A percentile compares a stretch with the other conserved stretches of the same genome.
phyloP scores from a whole-genome alignment of 2,113 vertebrate species.

The Mobula hypostoma region DNA sequence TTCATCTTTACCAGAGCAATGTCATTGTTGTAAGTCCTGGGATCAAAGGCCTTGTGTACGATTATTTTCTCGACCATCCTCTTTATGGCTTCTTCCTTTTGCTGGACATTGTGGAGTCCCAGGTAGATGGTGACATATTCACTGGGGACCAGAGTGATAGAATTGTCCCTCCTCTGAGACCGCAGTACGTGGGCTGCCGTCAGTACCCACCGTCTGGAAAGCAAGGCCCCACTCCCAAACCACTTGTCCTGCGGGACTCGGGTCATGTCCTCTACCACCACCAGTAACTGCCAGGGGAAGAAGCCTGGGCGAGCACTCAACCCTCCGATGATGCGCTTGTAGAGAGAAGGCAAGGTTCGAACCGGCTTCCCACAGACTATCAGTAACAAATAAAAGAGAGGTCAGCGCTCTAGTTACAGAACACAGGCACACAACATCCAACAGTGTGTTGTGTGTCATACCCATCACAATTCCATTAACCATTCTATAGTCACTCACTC shows the following conservation, averaged over 20 bases:
- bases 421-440: not conserved
- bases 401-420: not conserved
- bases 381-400: slow-evolving; percentile 35
- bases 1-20: slow-evolving; percentile 81
- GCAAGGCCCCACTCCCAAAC: slow-evolving; percentile 90
- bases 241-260: slow-evolving; percentile 79
- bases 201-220: slow-evolving; percentile 81
- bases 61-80: slow-evolving; percentile 67
- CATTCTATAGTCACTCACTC: not conserved
- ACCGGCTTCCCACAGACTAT: slow-evolving; percentile 68
- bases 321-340: slow-evolving; percentile 86
- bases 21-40: slow-evolving; percentile 86
- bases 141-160: slow-evolving; percentile 70
- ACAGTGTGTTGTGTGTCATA: not conserved
- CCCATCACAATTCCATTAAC: not conserved
- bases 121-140: slow-evolving; percentile 74
- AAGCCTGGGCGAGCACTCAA: slow-evolving; percentile 67
- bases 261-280: slow-evolving; percentile 81
- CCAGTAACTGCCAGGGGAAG: slow-evolving; percentile 91
- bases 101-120: slow-evolving; percentile 67
- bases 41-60: slow-evolving; percentile 81
- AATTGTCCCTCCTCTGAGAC: slow-evolving; percentile 76
- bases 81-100: slow-evolving; percentile 62
- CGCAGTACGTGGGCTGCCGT: slow-evolving; percentile 84
- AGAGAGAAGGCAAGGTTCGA: slow-evolving; percentile 62